Conservation (phyloP, 2,797 vertebrate genomes). For the Clarias fuscus region DNA sequence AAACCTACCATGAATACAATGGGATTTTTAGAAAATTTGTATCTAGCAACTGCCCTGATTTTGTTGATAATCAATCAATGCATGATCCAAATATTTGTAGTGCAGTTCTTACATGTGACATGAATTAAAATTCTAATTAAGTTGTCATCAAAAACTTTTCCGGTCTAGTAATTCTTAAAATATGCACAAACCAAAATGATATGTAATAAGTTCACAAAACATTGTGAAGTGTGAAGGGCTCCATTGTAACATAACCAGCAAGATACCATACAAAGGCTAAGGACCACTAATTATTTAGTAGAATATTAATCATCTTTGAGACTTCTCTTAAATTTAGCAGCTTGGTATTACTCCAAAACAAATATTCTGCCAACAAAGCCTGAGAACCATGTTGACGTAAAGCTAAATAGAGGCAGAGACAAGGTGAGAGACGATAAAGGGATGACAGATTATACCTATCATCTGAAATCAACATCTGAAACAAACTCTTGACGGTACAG, state of each 20-base stretch:
- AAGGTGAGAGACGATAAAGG: neutral
- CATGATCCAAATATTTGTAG: neutral
- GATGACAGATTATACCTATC: constrained; percentile 17
- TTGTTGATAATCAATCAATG: neutral
- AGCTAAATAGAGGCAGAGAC: neutral
- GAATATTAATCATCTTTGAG: constrained; percentile 7
- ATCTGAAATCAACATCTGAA: neutral
- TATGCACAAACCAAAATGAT: neutral
- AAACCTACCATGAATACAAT: neutral
- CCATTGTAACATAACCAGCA: constrained; percentile 8
- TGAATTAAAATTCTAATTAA: neutral
- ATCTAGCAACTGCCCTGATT: neutral
- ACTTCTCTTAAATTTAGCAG: neutral
- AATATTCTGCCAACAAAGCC: neutral
- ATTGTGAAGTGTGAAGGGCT: neutral
- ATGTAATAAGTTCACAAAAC: neutral
- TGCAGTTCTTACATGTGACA: neutral
- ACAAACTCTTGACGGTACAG: neutral
- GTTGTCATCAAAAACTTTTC: neutral
- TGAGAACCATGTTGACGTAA: neutral
- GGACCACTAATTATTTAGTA: neutral
- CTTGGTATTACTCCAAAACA: neutral
- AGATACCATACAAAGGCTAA: neutral
- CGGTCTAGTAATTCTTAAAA: neutral
- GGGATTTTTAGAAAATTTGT: neutral